phyloP scores from a whole-genome alignment of 1,140 invertebrate species.

The Belonocnema kinseyi region DNA sequence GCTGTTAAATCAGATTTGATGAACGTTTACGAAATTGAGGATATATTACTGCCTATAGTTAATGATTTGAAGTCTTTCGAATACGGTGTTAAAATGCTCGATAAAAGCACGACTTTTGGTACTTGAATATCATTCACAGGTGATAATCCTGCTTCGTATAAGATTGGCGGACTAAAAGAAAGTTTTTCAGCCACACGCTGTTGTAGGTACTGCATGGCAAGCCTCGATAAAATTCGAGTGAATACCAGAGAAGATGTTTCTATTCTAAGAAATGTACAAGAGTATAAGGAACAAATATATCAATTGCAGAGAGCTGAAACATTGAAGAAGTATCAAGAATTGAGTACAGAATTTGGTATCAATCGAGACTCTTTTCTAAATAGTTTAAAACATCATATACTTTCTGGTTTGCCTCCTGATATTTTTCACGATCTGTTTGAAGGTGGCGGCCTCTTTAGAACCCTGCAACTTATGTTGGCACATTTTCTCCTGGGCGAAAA shows the following conservation, averaged over 20 bases:
- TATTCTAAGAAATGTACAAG: not conserved
- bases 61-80: slow-evolving; percentile 7
- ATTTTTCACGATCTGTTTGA: not conserved
- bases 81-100: not conserved
- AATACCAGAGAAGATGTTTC: not conserved
- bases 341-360: not conserved
- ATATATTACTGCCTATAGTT: not conserved
- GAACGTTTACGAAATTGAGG: not conserved
- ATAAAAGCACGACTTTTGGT: not conserved
- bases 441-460: not conserved
- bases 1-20: not conserved
- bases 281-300: not conserved
- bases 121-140: too few species aligned
- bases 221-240: not conserved
- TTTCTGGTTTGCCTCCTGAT: not conserved
- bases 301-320: not conserved
- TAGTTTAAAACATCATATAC: not conserved
- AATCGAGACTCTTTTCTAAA: not conserved
- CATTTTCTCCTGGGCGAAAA: not conserved
- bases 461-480: not conserved
- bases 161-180: too few species aligned
- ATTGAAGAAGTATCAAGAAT: not conserved
- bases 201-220: slow-evolving; percentile 19
- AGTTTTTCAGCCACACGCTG: too few species aligned
- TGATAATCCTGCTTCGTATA: too few species aligned